These are phyloP conservation scores for Trilocha varians DNA, from an alignment of 2,888 invertebrate genomes.

Conservation along the genomic window DNA sequence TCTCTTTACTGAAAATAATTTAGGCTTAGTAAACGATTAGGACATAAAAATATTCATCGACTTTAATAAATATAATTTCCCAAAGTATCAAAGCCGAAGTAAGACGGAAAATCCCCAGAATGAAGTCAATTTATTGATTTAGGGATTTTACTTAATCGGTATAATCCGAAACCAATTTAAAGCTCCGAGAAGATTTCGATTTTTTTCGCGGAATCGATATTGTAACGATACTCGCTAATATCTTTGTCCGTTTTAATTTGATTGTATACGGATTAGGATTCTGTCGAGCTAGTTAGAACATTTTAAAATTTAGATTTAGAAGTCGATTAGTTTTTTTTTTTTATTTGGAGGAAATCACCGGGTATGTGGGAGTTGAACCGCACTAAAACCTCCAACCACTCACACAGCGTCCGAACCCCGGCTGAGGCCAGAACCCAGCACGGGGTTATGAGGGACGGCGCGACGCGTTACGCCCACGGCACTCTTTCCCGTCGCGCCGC, in stretches of 20 bases:
- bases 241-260: conserved; percentile 9
- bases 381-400: no score
- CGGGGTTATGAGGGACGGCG: no score
- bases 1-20: no score
- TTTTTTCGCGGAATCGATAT: conserved; percentile 25
- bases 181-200: conserved; percentile 8
- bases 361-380: no score
- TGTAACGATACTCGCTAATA: conserved; percentile 24
- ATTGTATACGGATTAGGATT: conserved; percentile 8
- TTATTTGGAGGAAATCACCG: no score
- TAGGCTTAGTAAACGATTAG: no score
- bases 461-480: no score
- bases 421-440: no score
- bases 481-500: no score
- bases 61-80: not conserved
- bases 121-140: conserved; percentile 9
- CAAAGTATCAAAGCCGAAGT: not conserved
- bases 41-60: no score
- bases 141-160: conserved; percentile 7
- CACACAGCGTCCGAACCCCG: no score
- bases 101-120: not conserved
- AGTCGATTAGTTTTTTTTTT: not conserved
- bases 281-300: not conserved
- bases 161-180: conserved; percentile 21
- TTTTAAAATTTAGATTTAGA: not conserved